These are phyloP conservation scores for Abramis brama DNA, from an alignment of 2,113 vertebrate genomes.

Conservation along the genomic window DNA sequence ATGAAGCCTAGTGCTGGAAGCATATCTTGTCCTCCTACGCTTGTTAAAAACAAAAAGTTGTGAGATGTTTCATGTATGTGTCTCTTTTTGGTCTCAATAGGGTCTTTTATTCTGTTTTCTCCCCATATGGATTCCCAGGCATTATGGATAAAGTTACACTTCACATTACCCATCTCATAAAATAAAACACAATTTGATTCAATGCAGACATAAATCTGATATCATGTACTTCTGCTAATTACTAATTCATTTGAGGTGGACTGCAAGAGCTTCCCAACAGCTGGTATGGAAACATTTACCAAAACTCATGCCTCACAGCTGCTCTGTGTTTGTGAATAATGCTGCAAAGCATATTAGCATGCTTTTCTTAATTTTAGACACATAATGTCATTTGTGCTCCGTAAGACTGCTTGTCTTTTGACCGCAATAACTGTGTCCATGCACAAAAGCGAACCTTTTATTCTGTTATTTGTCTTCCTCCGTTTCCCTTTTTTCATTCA, in stretches of 20 bases:
- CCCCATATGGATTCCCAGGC: not conserved
- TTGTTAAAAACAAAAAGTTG: not conserved
- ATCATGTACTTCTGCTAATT: constrained; percentile 28
- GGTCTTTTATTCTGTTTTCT: not conserved
- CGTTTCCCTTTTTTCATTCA: not conserved
- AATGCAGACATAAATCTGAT: not conserved
- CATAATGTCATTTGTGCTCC: constrained; percentile 34
- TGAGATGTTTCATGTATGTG: too few species aligned
- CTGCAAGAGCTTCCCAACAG: constrained; percentile 36
- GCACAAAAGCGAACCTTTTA: constrained; percentile 38
- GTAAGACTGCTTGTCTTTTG: constrained; percentile 18
- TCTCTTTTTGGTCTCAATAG: not conserved
- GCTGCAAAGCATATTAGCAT: constrained; percentile 16
- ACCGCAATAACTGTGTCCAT: constrained; percentile 12
- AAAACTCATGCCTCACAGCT: not conserved
- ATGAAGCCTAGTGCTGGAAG: not conserved
- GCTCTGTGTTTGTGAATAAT: constrained; percentile 18
- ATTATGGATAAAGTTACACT: constrained; percentile 32
- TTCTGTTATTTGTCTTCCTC: constrained; percentile 3
- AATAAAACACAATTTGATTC: constrained; percentile 19
- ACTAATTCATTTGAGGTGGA: constrained; percentile 33
- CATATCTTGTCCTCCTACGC: not conserved
- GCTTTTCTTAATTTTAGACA: constrained; percentile 15
- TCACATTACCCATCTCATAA: constrained; percentile 24
- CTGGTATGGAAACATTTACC: not conserved